Conservation (phyloP, 1,140 invertebrate species). For the Campoletis sonorensis region DNA sequence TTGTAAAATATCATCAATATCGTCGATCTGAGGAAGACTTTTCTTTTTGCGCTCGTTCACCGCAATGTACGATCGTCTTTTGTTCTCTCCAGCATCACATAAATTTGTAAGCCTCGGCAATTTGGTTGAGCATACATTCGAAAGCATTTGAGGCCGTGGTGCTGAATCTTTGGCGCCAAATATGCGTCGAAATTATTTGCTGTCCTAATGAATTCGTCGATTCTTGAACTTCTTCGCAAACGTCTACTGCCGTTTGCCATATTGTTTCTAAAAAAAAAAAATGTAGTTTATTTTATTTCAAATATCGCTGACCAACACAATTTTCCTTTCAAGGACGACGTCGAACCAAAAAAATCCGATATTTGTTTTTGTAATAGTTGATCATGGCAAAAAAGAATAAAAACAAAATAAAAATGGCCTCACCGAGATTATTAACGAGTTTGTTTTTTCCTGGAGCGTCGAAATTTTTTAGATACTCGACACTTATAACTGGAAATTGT, state of each 20-base stretch:
- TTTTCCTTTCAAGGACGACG: too few relatives aligned
- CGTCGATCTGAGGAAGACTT: conserved; percentile 14
- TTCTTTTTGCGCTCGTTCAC: background rate
- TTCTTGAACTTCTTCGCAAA: conserved; percentile 76
- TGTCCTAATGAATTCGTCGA: conserved; percentile 64
- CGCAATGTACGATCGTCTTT: conserved; percentile 15
- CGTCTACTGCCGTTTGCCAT: conserved; percentile 70
- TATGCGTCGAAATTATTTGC: conserved; percentile 67
- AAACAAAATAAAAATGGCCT: conserved; percentile 45
- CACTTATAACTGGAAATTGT: conserved; percentile 69
- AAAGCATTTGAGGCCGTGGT: conserved; percentile 69
- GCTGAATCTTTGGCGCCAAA: conserved; percentile 74
- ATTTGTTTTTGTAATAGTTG: too few relatives aligned
- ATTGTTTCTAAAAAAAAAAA: conserved; percentile 71
- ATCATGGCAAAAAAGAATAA: background rate
- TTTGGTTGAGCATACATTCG: conserved; percentile 73
- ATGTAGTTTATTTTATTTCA: background rate
- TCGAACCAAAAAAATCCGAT: too few relatives aligned
- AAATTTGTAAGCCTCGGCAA: conserved; percentile 72
- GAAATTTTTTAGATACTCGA: conserved; percentile 71
- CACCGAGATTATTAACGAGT: conserved; percentile 68
- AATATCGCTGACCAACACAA: background rate
- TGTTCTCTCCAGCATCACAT: conserved; percentile 56
- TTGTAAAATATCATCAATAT: background rate
- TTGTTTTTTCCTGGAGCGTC: conserved; percentile 69